Evolutionary conservation across 2,888 invertebrate species (phyloP).

Genomic region (Chrysomela aeneicollis): DNA sequence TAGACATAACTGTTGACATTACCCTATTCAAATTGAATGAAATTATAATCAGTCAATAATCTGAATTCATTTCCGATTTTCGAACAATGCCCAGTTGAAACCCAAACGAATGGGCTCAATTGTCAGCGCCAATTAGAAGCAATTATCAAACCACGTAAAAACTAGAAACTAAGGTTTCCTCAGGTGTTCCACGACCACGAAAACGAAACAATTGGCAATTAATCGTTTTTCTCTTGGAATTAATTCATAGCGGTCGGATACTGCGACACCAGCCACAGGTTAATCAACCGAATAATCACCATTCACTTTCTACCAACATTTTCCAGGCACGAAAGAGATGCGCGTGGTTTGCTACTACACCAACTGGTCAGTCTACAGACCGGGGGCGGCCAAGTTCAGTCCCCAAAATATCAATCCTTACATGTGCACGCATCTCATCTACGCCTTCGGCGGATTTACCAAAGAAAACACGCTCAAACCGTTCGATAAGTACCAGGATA

Average conservation of each 20-base stretch:
- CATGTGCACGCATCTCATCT: conserved; percentile 90
- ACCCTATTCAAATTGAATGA: too few species aligned
- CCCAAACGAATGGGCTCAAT: not conserved
- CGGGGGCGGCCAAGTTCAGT: conserved; percentile 88
- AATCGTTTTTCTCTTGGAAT: not conserved
- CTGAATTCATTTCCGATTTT: too few species aligned
- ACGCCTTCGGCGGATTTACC: conserved; percentile 92
- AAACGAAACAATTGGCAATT: not conserved
- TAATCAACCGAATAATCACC: not conserved
- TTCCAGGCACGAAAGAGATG: conserved; percentile 67
- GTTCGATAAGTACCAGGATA: conserved; percentile 94
- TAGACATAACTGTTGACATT: too few species aligned
- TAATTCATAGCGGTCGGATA: not conserved
- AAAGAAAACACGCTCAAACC: conserved; percentile 91
- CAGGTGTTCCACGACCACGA: not conserved
- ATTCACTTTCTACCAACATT: not conserved
- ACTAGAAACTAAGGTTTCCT: not conserved
- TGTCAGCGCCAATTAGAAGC: not conserved
- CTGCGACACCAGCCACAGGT: not conserved
- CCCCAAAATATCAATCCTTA: conserved; percentile 96
- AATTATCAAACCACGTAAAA: not conserved
- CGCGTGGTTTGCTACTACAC: conserved; percentile 92
- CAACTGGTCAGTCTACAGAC: conserved; percentile 92
- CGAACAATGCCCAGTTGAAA: not conserved
- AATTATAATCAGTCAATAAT: too few species aligned